Percentiles rank a stretch among this genome's conserved stretches.
Conservation (phyloP, 2,888 invertebrate genomes). For the Sphaerophoria taeniata region DNA sequence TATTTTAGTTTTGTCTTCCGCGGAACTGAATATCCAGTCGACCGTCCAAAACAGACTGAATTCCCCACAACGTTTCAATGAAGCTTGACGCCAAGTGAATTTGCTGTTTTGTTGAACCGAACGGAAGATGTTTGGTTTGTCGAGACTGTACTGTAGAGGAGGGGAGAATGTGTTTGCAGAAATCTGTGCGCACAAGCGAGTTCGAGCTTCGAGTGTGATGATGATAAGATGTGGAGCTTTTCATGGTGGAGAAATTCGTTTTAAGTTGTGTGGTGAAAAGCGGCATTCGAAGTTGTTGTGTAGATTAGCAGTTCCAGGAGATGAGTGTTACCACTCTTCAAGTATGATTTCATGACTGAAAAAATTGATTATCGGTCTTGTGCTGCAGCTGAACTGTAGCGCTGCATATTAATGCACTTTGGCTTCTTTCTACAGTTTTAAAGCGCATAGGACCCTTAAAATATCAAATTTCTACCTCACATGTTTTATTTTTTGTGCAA, state of each 20-base stretch:
- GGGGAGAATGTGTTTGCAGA: conserved; percentile 57
- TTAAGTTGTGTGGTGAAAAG: conserved; percentile 66
- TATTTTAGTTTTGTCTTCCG: conserved; percentile 24
- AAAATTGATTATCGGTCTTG: background rate
- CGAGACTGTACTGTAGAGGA: conserved; percentile 28
- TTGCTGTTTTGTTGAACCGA: background rate
- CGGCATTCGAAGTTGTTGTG: background rate
- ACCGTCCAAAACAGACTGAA: conserved; percentile 71
- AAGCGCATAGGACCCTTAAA: background rate
- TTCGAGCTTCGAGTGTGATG: too few relatives aligned
- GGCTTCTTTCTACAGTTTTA: background rate
- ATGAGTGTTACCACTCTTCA: conserved; percentile 8
- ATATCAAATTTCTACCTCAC: too few relatives aligned
- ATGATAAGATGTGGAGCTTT: conserved; percentile 55
- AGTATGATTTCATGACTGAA: background rate
- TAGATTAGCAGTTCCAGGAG: too few relatives aligned
- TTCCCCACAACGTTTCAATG: conserved; percentile 65
- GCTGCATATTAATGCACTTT: background rate
- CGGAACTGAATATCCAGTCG: conserved; percentile 54
- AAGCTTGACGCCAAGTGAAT: conserved; percentile 58
- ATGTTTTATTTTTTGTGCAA: background rate
- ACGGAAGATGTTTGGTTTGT: conserved; percentile 19
- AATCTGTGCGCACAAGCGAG: conserved; percentile 61
- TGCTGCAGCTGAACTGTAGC: background rate
- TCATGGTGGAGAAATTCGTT: background rate